phyloP scores from a whole-genome alignment of 2,888 invertebrate genomes.

The Nomada flava region DNA sequence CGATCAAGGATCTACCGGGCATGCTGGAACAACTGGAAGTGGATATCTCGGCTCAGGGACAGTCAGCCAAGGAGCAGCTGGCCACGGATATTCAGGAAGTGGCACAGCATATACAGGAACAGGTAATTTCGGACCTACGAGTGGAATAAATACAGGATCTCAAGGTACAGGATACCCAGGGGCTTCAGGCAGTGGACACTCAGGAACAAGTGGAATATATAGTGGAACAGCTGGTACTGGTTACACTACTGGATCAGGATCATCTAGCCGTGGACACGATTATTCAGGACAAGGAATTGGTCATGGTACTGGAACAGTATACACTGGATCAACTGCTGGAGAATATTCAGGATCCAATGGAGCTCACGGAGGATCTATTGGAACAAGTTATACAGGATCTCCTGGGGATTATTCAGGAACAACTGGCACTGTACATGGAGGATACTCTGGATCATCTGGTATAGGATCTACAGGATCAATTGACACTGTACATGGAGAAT shows the following conservation, averaged over 20 bases:
- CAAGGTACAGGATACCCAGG: constrained; percentile 22
- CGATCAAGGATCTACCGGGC: constrained; percentile 3
- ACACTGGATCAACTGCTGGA: constrained; percentile 30
- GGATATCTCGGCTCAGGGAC: background rate
- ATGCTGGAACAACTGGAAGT: background rate
- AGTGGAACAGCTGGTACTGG: constrained; percentile 9
- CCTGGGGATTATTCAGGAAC: constrained; percentile 39
- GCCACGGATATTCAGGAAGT: constrained; percentile 4
- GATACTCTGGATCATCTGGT: constrained; percentile 5
- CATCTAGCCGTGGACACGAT: constrained; percentile 21
- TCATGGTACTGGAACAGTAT: constrained; percentile 25
- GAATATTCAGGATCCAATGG: constrained; percentile 31
- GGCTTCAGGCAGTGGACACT: constrained; percentile 3
- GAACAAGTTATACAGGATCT: constrained; percentile 30
- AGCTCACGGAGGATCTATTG: constrained; percentile 31
- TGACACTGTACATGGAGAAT: background rate
- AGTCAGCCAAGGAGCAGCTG: background rate
- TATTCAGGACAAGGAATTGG: constrained; percentile 23
- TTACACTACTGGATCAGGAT: constrained; percentile 16
- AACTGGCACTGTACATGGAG: constrained; percentile 1
- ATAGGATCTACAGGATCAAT: constrained; percentile 15
- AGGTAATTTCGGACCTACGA: background rate
- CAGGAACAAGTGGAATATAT: constrained; percentile 21
- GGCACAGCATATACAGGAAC: constrained; percentile 8
- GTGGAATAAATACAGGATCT: constrained; percentile 20